Percentiles rank a stretch among this genome's conserved stretches.
These are phyloP conservation scores for Turdus rufiventris DNA, from an alignment of 2,113 vertebrate species.

Conservation along the genomic window DNA sequence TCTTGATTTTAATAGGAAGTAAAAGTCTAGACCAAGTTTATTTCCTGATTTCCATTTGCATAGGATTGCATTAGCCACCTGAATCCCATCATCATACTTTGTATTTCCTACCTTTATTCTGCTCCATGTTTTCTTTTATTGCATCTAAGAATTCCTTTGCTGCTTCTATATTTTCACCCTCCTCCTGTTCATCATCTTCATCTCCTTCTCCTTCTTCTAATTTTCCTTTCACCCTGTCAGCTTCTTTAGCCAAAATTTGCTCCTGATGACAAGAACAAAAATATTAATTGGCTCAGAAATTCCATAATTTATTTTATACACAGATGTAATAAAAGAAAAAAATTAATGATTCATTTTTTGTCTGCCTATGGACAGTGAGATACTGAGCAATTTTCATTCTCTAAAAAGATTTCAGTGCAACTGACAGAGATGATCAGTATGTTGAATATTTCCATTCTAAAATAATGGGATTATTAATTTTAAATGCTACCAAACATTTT, in stretches of 20 bases:
- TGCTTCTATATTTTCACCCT: constrained; percentile 39
- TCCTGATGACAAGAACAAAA: constrained; percentile 55
- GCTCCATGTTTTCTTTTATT: constrained; percentile 80
- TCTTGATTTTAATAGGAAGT: not conserved
- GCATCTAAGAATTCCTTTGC: constrained; percentile 74
- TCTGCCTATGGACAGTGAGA: not conserved
- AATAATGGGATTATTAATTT: not conserved
- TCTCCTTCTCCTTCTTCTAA: not conserved
- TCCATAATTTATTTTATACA: not conserved
- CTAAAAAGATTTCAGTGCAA: not conserved
- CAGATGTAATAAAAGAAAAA: not conserved
- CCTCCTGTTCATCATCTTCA: constrained; percentile 54
- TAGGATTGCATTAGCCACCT: not conserved
- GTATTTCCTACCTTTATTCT: constrained; percentile 73
- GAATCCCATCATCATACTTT: not conserved
- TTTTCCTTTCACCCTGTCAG: not conserved
- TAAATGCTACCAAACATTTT: not conserved
- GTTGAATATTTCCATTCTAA: not conserved
- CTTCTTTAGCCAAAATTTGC: constrained; percentile 29
- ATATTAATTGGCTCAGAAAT: not conserved
- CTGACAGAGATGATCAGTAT: not conserved
- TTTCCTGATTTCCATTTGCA: not conserved
- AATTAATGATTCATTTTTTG: not conserved
- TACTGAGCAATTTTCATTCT: not conserved
- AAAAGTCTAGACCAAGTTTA: not conserved